phyloP scores from a whole-genome alignment of 2,797 vertebrate species.

The Sebastes kiyomatsui region DNA sequence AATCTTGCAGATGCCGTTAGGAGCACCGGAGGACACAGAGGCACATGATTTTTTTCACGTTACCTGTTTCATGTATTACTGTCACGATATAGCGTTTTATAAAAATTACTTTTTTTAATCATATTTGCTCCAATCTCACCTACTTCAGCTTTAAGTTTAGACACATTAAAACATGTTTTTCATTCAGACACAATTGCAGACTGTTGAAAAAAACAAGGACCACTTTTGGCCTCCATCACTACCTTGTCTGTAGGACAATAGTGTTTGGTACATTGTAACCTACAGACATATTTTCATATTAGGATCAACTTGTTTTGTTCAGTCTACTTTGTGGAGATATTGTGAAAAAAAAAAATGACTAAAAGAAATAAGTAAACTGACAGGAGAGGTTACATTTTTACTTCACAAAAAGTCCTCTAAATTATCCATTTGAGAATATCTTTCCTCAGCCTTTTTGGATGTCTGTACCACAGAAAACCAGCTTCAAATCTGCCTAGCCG shows the following conservation, averaged over 20 bases:
- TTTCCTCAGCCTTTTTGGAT: slow-evolving; percentile 18
- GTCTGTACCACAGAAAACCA: slow-evolving; percentile 3
- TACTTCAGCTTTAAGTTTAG: not conserved
- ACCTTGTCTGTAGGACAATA: not conserved
- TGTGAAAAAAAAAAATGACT: not conserved
- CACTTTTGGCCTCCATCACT: not conserved
- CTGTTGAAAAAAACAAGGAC: not conserved
- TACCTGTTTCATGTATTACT: too few species aligned
- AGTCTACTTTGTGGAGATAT: not conserved
- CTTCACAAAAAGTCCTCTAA: not conserved
- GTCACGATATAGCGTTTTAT: too few species aligned
- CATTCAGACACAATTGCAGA: not conserved
- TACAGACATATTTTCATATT: rapidly evolving
- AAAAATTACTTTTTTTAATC: too few species aligned
- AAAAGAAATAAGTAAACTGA: not conserved
- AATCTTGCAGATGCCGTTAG: too few species aligned
- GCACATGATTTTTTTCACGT: too few species aligned
- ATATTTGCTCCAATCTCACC: too few species aligned
- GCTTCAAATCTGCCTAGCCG: not conserved
- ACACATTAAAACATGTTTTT: not conserved
- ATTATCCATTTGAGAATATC: slow-evolving; percentile 7
- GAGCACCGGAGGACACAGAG: too few species aligned
- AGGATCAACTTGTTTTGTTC: not conserved
- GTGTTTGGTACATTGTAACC: not conserved
- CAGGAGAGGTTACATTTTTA: not conserved